phyloP scores from a whole-genome alignment of 2,797 vertebrate genomes.

The Halcyon leucocephala region DNA sequence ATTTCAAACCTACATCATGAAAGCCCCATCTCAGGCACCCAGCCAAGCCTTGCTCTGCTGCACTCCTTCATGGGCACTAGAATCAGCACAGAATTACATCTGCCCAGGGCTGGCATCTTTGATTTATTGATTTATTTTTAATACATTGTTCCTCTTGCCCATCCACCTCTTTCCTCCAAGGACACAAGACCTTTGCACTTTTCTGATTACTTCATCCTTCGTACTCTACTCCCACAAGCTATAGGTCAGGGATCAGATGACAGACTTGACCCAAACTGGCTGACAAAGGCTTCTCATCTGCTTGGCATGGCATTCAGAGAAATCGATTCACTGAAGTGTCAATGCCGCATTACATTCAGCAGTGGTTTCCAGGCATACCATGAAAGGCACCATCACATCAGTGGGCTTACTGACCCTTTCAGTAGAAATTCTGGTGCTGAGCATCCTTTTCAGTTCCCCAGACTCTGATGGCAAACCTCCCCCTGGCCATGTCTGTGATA shows the following conservation, averaged over 20 bases:
- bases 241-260: background rate
- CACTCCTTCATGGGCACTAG: accelerated
- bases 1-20: background rate
- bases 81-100: background rate
- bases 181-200: slow-evolving; percentile 16
- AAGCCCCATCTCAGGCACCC: background rate
- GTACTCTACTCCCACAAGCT: background rate
- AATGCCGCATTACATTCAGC: slow-evolving; percentile 1
- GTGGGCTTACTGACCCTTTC: background rate
- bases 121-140: slow-evolving; percentile 36
- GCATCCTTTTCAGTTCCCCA: background rate
- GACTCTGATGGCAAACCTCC: background rate
- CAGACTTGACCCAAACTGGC: slow-evolving; percentile 14
- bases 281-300: slow-evolving; percentile 52
- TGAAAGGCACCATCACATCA: background rate
- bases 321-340: background rate
- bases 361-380: background rate
- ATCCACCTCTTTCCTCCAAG: background rate
- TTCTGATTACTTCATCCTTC: slow-evolving; percentile 50
- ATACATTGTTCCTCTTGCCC: background rate
- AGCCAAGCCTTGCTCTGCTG: background rate
- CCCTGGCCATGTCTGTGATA: background rate
- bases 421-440: background rate
- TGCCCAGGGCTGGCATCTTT: background rate
- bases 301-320: slow-evolving; percentile 20